A percentile compares a stretch with the other conserved stretches of the same genome.
phyloP scores from a whole-genome alignment of 2,113 vertebrate genomes.

The Chionodraco myersi region DNA sequence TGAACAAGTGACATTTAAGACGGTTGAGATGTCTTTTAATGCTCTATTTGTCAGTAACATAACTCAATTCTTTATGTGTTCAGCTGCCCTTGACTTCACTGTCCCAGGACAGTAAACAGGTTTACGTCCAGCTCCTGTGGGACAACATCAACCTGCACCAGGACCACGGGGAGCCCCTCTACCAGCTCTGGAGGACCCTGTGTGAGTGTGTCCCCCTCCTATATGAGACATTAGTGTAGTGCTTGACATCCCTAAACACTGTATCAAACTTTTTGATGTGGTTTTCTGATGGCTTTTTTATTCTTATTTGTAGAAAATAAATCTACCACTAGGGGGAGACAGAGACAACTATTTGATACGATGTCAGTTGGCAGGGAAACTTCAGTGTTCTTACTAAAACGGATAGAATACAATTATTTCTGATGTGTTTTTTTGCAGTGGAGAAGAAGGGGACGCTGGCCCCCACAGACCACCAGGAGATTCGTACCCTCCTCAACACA shows the following conservation, averaged over 20 bases:
- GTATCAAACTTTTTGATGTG: not conserved
- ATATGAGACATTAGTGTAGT: not conserved
- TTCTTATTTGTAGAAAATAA: not conserved
- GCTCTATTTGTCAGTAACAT: not conserved
- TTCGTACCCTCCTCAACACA: conserved; percentile 87
- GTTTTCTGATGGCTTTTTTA: not conserved
- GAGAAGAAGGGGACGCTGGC: conserved; percentile 85
- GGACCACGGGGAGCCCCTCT: conserved; percentile 91
- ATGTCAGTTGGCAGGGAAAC: not conserved
- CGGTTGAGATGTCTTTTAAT: not conserved
- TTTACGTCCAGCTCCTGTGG: conserved; percentile 95
- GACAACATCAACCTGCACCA: conserved; percentile 98
- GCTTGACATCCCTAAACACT: not conserved
- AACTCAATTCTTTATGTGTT: conserved; percentile 22
- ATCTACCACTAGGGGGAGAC: conserved; percentile 9
- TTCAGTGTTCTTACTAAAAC: not conserved
- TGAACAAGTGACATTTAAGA: too few species aligned
- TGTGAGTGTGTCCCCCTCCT: conserved; percentile 82
- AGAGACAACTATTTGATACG: not conserved
- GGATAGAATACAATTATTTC: too few species aligned
- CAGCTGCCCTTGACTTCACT: conserved; percentile 92
- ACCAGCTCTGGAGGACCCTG: conserved; percentile 91
- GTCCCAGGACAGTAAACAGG: conserved; percentile 95
- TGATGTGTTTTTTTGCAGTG: conserved; percentile 63
- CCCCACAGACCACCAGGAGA: conserved; percentile 88